Base-by-base conservation (phyloP, 1,140 invertebrate species). In the Chrysomallon squamiferum region DNA sequence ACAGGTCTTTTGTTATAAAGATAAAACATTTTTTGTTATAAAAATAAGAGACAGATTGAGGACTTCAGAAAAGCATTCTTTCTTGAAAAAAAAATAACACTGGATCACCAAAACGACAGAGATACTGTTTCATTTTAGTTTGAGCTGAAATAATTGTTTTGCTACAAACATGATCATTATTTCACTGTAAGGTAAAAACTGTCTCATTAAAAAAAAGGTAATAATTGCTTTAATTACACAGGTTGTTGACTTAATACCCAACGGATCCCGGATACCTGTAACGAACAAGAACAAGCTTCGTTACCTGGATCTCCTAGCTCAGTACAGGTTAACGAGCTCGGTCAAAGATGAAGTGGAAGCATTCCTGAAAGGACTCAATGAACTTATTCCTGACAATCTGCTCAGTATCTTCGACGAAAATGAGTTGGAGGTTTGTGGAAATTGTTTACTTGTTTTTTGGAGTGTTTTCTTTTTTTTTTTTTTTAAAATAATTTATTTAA, bases 321-420 rank as follows among this genome's bases (percentile, higher is more conserved):
- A 96, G 85, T 94, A 95, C 86, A 87, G 93, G 68, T 88, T 97
- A 54, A 92, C 92, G 29, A 92, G 89, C 65, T 91, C 89, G 66
- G 91, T 94, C 59, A 91, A 92, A 65, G 90, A 91, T 57, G 94
- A 97, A 87, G 89, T 95, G 15, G 94, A 95, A 78, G 89, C 91
- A 66, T 97, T 97, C 86, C 88, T 96, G 18, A 92, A 92, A 76
- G 95, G 95, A 3, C 89, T 97, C 20, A 93, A 94, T 84, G 91
- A 94, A 81, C 89, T 97, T 29, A 94, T 96, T 73, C 95, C 95
- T 2, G 94, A 95, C 84, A 94, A 95, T 86, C 88, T 97, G 69
- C 88, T 97, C 58, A 93, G 93, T 80, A 96, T 96, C 82, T 97
- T 97, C 86, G 95, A 97, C 86, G 95, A 97, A 86, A 96, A 96